Evolutionary conservation across 1,140 invertebrate species (phyloP).

Genomic region (Megalonaias nervosa): DNA sequence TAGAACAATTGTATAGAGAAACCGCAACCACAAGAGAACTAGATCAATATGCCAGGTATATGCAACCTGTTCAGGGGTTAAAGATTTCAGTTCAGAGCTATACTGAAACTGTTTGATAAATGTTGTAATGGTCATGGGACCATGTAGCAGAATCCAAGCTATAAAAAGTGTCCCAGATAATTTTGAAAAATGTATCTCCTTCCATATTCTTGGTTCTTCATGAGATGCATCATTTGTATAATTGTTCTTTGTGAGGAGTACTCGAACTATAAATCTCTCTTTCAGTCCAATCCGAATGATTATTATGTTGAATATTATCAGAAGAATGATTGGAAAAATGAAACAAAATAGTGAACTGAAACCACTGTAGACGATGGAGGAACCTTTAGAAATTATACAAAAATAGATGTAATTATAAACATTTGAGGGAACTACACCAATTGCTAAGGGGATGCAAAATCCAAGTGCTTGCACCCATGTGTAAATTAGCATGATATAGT

Average conservation of each 20-base stretch:
- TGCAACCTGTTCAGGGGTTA: conserved; percentile 27
- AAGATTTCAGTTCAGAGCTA: conserved; percentile 37
- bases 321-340: conserved; percentile 51
- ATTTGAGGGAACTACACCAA: conserved; percentile 38
- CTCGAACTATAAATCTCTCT: conserved; percentile 38
- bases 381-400: conserved; percentile 44
- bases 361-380: conserved; percentile 48
- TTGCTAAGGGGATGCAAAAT: conserved; percentile 55
- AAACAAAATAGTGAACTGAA: conserved; percentile 49
- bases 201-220: conserved; percentile 41
- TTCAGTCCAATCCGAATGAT: conserved; percentile 38
- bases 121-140: conserved; percentile 52
- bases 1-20: conserved; percentile 55
- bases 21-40: conserved; percentile 60
- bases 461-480: conserved; percentile 58
- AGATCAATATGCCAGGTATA: conserved; percentile 55
- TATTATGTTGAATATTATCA: conserved; percentile 53
- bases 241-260: conserved; percentile 43
- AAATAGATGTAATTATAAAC: conserved; percentile 38
- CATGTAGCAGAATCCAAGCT: conserved; percentile 56
- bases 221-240: conserved; percentile 46
- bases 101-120: conserved; percentile 56
- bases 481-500: conserved; percentile 43
- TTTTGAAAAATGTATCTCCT: conserved; percentile 44
- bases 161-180: conserved; percentile 51